Evolutionary conservation across 2,888 invertebrate species (phyloP).

Genomic region (Pandemis heparana): DNA sequence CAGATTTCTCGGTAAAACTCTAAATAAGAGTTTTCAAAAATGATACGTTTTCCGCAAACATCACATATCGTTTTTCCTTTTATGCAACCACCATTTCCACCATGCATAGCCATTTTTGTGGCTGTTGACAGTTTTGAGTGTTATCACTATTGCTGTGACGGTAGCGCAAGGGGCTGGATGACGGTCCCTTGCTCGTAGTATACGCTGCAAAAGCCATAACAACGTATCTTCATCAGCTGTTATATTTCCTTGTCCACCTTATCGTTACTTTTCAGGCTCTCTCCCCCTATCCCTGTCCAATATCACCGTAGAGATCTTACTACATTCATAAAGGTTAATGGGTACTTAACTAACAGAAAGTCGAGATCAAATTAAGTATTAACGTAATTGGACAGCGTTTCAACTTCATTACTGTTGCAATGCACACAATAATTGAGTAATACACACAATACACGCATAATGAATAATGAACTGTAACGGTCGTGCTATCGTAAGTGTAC

Average conservation of each 20-base stretch:
- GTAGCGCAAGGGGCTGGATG: constrained; percentile 8
- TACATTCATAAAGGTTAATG: constrained; percentile 39
- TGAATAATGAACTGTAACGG: constrained; percentile 32
- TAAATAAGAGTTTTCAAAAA: no score
- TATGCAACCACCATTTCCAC: background rate
- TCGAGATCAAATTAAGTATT: constrained; percentile 50
- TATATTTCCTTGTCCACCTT: constrained; percentile 70
- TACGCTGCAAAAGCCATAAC: constrained; percentile 68
- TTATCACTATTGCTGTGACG: constrained; percentile 4
- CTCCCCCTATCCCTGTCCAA: constrained; percentile 51
- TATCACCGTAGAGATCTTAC: constrained; percentile 46
- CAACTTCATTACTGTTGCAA: constrained; percentile 46
- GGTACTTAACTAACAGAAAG: constrained; percentile 31
- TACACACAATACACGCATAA: constrained; percentile 36
- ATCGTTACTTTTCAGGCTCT: constrained; percentile 64
- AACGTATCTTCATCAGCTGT: constrained; percentile 73
- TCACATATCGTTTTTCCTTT: constrained; percentile 1
- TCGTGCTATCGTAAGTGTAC: constrained; percentile 1
- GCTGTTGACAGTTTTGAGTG: constrained; percentile 30
- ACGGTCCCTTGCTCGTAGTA: constrained; percentile 50
- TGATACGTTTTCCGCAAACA: background rate
- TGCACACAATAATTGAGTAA: constrained; percentile 35
- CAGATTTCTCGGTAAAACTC: no score
- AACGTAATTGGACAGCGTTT: constrained; percentile 48
- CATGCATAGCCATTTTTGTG: constrained; percentile 1